phyloP scores from a whole-genome alignment of 2,888 invertebrate genomes.

The Monoplex corrugatus region DNA sequence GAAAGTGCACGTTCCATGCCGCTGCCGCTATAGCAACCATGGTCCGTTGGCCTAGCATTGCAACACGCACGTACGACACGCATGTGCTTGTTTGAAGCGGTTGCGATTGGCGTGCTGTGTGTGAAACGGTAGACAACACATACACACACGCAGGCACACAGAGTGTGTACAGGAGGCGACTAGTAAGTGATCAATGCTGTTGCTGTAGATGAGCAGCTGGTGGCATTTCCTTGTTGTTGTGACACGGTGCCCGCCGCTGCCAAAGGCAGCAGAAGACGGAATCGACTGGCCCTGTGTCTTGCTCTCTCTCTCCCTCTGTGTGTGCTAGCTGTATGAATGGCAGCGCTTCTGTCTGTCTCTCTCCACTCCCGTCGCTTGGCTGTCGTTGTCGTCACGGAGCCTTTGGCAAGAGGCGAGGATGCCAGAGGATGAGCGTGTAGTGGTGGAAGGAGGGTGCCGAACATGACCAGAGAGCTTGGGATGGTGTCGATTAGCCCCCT shows the following conservation, averaged over 20 bases:
- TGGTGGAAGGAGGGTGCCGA: neutral
- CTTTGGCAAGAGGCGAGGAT: neutral
- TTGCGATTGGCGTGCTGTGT: neutral
- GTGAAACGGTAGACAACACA: neutral
- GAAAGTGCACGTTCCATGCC: slow-evolving; percentile 25
- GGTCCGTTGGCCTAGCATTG: neutral
- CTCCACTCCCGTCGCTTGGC: neutral
- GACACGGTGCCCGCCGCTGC: neutral
- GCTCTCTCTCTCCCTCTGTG: too few relatives aligned
- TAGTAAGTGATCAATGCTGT: slow-evolving; percentile 19
- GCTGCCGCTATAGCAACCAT: neutral
- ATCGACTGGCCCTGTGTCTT: slow-evolving; percentile 33
- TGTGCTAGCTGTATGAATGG: slow-evolving; percentile 29
- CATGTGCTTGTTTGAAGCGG: neutral
- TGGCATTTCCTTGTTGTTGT: neutral
- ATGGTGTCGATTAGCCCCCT: too few relatives aligned
- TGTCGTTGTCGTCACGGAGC: slow-evolving; percentile 18
- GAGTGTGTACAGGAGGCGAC: too few relatives aligned
- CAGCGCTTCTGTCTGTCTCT: slow-evolving; percentile 1
- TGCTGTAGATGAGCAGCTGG: slow-evolving; percentile 31
- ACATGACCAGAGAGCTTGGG: too few relatives aligned
- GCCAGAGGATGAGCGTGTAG: slow-evolving; percentile 8
- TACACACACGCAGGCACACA: neutral
- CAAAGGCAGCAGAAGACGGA: neutral
- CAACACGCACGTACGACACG: slow-evolving; percentile 18